Base-by-base conservation (phyloP, 2,888 invertebrate species). In the Diarsia brunnea region DNA sequence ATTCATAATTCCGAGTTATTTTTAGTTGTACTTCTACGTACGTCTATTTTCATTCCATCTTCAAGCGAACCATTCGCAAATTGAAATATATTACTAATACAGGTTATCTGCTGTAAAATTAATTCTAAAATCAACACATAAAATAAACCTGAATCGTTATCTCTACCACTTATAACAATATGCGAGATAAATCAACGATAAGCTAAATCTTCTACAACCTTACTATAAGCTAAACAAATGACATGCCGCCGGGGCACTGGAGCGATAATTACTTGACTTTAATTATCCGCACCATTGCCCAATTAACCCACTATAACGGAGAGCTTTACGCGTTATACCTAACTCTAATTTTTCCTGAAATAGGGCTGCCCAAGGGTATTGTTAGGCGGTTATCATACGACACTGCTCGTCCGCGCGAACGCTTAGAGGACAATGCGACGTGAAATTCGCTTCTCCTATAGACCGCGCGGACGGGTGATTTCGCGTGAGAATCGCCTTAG, bases 281-380 rank as follows among this genome's bases (percentile, higher is more conserved):
- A 82, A 84, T 87, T 87, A 84, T 84, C 65, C 78, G 73, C 63
- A 43, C 74, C 84, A 76, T 86, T 86, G 61, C 65, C 69, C 85
- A 84, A 86, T 86, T 76, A 82, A 82, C 75, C 66, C 66, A 69
- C 75, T 78, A 73, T 75, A 75, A 66, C 60, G n/a, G 69, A 75
- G 60, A 47, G 27, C 61, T 78, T 81, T 73, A 69, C 24, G 47
- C n/a, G 12, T 43, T 31, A 51, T 45, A 38, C 60, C 55, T 55
- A 14, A 68, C 51, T 78, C 38, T 58, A 60, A 19, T 70, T 84
- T 69, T 47, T 63, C 69, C 58, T 14, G 14, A 27, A 47, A 47
- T 70, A 82, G 78, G 82, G 78, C 43, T 81, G 69, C 2, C 21
- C 12, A 27, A 49, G 8, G 21, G n/a, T 51, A 24, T 53, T 45